phyloP scores from a whole-genome alignment of 2,888 invertebrate genomes.

The Leistus spinibarbis region DNA sequence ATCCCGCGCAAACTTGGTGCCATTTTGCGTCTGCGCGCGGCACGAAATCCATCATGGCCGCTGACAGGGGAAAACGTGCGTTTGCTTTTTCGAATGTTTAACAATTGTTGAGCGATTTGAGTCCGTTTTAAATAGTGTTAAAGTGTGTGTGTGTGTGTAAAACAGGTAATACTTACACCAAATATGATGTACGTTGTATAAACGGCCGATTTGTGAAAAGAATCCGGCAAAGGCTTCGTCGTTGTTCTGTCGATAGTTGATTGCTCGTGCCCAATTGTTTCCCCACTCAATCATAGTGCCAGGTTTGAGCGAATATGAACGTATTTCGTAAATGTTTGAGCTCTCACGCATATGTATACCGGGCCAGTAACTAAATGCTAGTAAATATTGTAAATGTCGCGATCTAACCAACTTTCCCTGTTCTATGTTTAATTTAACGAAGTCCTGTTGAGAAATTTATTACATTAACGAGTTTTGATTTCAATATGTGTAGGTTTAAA shows the following conservation, averaged over 20 bases:
- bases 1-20: too few species aligned
- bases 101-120: conserved; percentile 9
- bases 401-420: conserved; percentile 80
- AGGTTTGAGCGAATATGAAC: conserved; percentile 88
- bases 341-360: conserved; percentile 72
- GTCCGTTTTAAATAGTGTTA: neutral
- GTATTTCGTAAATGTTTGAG: conserved; percentile 90
- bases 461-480: neutral
- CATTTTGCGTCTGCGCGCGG: too few species aligned
- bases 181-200: conserved; percentile 98
- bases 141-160: neutral
- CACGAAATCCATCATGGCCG: too few species aligned
- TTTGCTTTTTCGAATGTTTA: too few species aligned
- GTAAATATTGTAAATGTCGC: conserved; percentile 88
- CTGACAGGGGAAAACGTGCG: too few species aligned
- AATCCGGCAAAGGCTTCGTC: conserved; percentile 97
- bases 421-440: conserved; percentile 73
- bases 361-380: conserved; percentile 98
- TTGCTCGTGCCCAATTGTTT: conserved; percentile 97
- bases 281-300: conserved; percentile 99
- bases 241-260: conserved; percentile 86
- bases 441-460: conserved; percentile 63
- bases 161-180: conserved; percentile 82
- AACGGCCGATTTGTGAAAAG: conserved; percentile 95
- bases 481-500: neutral